These are phyloP conservation scores for Oscheius sp. DNA, from an alignment of 1,140 invertebrate genomes.

Conservation along the genomic window DNA sequence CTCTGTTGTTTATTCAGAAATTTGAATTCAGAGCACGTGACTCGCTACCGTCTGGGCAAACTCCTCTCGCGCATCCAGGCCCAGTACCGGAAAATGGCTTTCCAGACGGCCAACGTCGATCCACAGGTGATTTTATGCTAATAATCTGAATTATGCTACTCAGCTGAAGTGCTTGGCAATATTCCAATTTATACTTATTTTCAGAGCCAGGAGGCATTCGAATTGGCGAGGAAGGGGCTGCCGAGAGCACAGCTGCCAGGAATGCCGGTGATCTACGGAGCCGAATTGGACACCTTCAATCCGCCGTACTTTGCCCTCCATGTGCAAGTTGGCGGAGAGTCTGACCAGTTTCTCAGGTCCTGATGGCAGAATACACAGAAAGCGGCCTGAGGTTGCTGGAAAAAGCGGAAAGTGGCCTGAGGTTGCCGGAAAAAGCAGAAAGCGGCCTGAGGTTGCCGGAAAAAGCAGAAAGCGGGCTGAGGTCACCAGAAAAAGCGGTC, in stretches of 20 bases:
- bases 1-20: slow-evolving; percentile 18
- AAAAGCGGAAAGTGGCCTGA: too few relatives aligned
- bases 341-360: slow-evolving; percentile 47
- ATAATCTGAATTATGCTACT: not conserved
- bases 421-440: too few relatives aligned
- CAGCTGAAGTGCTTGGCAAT: not conserved
- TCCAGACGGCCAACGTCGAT: slow-evolving; percentile 74
- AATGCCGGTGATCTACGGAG: slow-evolving; percentile 77
- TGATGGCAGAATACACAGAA: slow-evolving; percentile 26
- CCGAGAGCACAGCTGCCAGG: slow-evolving; percentile 72
- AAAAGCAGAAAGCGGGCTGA: too few relatives aligned
- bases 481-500: too few relatives aligned
- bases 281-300: slow-evolving; percentile 79
- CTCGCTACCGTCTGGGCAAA: slow-evolving; percentile 25
- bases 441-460: too few relatives aligned
- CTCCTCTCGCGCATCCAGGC: slow-evolving; percentile 43
- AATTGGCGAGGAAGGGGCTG: slow-evolving; percentile 76
- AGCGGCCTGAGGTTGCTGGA: too few relatives aligned
- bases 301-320: slow-evolving; percentile 81
- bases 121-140: slow-evolving; percentile 63
- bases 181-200: not conserved
- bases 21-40: slow-evolving; percentile 46
- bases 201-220: slow-evolving; percentile 80
- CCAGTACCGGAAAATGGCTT: slow-evolving; percentile 53
- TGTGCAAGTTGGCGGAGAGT: slow-evolving; percentile 62